Conservation (phyloP, 2,888 invertebrate genomes). For the Drosophila longiperda region DNA sequence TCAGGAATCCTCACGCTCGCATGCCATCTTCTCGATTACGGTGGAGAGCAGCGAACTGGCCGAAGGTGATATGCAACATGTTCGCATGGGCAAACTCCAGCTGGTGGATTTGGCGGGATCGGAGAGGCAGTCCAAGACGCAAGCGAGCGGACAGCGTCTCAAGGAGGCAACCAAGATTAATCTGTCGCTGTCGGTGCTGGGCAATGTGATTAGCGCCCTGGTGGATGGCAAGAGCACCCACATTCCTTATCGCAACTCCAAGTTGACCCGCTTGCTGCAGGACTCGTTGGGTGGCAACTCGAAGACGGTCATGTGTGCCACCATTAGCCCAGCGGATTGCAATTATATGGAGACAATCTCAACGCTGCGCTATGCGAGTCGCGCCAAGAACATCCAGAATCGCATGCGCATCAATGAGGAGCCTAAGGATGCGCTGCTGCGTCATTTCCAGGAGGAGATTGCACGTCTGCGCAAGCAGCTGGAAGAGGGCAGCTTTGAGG, state of each 20-base stretch:
- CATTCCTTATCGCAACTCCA: slow-evolving; percentile 99
- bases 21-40: slow-evolving; percentile 99
- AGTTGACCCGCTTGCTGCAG: slow-evolving; percentile 96
- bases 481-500: slow-evolving; percentile 87
- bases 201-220: slow-evolving; percentile 98
- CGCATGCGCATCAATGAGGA: slow-evolving; percentile 98
- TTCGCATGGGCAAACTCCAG: slow-evolving; percentile 98
- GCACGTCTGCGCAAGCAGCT: slow-evolving; percentile 94
- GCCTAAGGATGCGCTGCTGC: slow-evolving; percentile 97
- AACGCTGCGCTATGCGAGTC: slow-evolving; percentile 97
- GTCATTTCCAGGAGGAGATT: slow-evolving; percentile 98
- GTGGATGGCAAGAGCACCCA: slow-evolving; percentile 99
- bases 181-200: slow-evolving; percentile 97
- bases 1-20: slow-evolving; percentile 97
- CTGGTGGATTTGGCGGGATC: slow-evolving; percentile 99
- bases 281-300: slow-evolving; percentile 99
- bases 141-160: slow-evolving; percentile 95
- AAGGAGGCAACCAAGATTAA: slow-evolving; percentile 99
- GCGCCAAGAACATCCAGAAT: slow-evolving; percentile 99
- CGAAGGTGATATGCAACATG: slow-evolving; percentile 92
- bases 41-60: slow-evolving; percentile 97
- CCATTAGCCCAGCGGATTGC: slow-evolving; percentile 97
- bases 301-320: slow-evolving; percentile 98
- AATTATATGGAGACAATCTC: slow-evolving; percentile 99
- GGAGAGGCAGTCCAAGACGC: slow-evolving; percentile 98